Evolutionary conservation across 2,797 vertebrate genomes (phyloP).

Genomic region (Micrastur ruficollis): DNA sequence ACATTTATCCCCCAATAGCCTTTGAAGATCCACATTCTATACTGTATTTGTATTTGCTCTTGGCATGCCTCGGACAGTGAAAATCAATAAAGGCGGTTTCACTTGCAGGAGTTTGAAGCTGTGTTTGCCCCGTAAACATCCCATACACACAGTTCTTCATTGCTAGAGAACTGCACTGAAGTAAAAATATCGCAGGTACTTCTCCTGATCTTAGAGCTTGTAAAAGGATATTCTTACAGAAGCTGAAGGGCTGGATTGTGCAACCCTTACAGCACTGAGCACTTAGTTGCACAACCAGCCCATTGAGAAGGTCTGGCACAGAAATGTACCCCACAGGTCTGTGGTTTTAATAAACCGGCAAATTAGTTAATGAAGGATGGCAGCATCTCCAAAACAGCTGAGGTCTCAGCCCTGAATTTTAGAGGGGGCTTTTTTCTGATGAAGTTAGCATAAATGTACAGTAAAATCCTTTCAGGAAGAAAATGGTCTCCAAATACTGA

Average conservation of each 20-base stretch:
- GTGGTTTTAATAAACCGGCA: background rate
- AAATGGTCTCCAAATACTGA: background rate
- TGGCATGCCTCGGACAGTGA: background rate
- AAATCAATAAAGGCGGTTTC: background rate
- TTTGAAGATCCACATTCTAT: background rate
- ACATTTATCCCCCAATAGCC: background rate
- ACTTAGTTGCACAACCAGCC: background rate
- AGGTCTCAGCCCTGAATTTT: background rate
- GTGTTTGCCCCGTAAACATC: background rate
- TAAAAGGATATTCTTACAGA: background rate
- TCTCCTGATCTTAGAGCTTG: background rate
- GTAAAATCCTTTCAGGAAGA: background rate
- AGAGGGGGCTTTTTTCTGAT: background rate
- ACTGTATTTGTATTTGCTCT: background rate
- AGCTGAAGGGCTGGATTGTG: background rate
- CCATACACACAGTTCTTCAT: background rate
- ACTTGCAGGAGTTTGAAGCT: background rate
- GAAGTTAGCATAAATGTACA: background rate
- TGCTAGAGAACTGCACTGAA: background rate
- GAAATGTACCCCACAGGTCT: background rate
- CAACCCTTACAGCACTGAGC: background rate
- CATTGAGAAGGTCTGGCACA: background rate
- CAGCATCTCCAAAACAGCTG: background rate
- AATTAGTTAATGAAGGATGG: background rate
- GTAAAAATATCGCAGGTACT: background rate